Percentiles rank a stretch among this genome's conserved stretches.
These are phyloP conservation scores for Peromyscus aztecus DNA, from an alignment of 2,797 vertebrate genomes.

Conservation along the genomic window DNA sequence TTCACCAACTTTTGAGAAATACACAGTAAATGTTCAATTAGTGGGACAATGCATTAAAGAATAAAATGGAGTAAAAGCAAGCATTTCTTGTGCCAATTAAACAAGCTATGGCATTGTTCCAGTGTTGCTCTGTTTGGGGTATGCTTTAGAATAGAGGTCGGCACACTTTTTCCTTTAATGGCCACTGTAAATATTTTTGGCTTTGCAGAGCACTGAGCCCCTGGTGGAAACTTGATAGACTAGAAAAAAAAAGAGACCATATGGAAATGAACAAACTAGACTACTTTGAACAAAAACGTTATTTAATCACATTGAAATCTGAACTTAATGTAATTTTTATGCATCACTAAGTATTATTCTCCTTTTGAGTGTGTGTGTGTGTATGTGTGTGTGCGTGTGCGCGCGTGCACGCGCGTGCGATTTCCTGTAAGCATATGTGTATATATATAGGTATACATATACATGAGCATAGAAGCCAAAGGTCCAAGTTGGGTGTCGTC, in stretches of 20 bases:
- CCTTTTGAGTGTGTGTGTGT: not conserved
- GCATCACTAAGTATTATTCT: not conserved
- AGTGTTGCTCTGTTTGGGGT: not conserved
- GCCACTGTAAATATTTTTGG: not conserved
- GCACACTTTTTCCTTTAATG: not conserved
- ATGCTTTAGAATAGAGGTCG: not conserved
- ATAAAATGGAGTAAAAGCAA: slow-evolving; percentile 69
- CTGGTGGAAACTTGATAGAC: not conserved
- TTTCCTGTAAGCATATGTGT: not conserved
- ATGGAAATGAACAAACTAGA: not conserved
- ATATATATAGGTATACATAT: not conserved
- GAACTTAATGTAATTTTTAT: not conserved
- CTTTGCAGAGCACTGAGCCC: not conserved
- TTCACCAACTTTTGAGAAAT: slow-evolving; percentile 76
- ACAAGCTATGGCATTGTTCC: not conserved
- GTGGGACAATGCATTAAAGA: slow-evolving; percentile 23
- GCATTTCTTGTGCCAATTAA: slow-evolving; percentile 46
- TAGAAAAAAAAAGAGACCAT: not conserved
- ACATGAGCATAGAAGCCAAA: not conserved
- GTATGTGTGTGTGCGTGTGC: not conserved
- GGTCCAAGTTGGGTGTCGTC: not conserved
- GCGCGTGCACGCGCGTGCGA: too few relatives aligned
- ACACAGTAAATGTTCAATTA: slow-evolving; percentile 64
- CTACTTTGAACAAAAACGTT: not conserved
- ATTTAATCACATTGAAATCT: not conserved